phyloP scores from a whole-genome alignment of 2,888 invertebrate species.

The Hedychridium roseum region DNA sequence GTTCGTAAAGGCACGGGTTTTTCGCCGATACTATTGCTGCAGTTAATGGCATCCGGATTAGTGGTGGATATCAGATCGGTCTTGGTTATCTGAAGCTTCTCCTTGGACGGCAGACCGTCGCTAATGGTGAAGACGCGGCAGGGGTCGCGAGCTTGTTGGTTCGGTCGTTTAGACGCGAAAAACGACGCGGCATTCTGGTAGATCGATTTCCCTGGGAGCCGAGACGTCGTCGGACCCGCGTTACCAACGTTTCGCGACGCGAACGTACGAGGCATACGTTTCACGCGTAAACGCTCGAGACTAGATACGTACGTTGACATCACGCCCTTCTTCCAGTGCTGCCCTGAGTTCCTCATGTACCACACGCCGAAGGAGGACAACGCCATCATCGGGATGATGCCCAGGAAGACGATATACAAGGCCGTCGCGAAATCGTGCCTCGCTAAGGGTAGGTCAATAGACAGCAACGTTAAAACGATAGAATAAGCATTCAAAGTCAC shows the following conservation, averaged over 20 bases:
- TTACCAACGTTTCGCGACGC: slow-evolving; percentile 20
- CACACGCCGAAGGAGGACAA: slow-evolving; percentile 75
- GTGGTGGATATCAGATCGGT: slow-evolving; percentile 73
- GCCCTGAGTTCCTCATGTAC: slow-evolving; percentile 75
- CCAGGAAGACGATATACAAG: slow-evolving; percentile 87
- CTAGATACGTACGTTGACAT: slow-evolving; percentile 67
- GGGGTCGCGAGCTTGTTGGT: slow-evolving; percentile 12
- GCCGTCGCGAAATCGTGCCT: slow-evolving; percentile 80
- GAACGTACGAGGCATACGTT: slow-evolving; percentile 37
- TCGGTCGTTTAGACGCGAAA: slow-evolving; percentile 15
- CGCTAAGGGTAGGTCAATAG: slow-evolving; percentile 75
- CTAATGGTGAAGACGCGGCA: slow-evolving; percentile 48
- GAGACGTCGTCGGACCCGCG: slow-evolving; percentile 8
- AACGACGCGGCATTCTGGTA: slow-evolving; percentile 24
- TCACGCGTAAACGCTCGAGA: slow-evolving; percentile 50
- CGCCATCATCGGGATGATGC: slow-evolving; percentile 79
- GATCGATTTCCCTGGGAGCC: slow-evolving; percentile 31
- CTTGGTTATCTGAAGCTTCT: slow-evolving; percentile 68
- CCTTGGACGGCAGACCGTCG: slow-evolving; percentile 39
- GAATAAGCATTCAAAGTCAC: no score
- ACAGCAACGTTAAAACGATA: no score
- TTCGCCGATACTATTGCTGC: slow-evolving; percentile 61
- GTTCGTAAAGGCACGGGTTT: slow-evolving; percentile 40
- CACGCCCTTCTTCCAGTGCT: slow-evolving; percentile 64
- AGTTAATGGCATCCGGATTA: slow-evolving; percentile 67